Evolutionary conservation across 1,140 invertebrate genomes (phyloP).

Genomic region (Apis dorsata): DNA sequence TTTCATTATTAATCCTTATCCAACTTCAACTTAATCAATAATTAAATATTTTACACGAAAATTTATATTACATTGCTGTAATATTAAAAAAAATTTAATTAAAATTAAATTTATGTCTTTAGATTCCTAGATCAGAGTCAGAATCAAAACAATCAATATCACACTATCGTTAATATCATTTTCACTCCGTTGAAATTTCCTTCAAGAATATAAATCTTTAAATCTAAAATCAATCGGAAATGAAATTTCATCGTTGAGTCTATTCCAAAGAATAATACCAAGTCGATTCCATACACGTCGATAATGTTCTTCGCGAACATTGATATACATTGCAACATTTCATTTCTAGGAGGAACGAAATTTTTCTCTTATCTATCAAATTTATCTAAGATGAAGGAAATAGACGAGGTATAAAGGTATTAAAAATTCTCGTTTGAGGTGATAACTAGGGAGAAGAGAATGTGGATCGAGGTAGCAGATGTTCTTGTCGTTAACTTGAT

Average conservation of each 20-base stretch:
- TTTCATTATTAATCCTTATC: too few relatives aligned
- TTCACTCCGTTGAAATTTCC: too few relatives aligned
- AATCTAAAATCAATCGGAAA: neutral
- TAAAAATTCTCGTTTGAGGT: neutral
- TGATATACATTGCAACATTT: neutral
- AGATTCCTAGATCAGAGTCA: too few relatives aligned
- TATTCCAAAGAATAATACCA: too few relatives aligned
- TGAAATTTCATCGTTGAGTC: neutral
- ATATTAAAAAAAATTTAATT: too few relatives aligned
- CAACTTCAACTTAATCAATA: too few relatives aligned
- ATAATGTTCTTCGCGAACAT: neutral
- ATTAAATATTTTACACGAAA: too few relatives aligned
- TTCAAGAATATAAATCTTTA: neutral
- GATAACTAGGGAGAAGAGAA: constrained; percentile 1
- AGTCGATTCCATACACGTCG: neutral
- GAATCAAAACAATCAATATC: too few relatives aligned
- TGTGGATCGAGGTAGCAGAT: neutral
- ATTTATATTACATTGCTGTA: too few relatives aligned
- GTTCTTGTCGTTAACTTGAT: constrained; percentile 27
- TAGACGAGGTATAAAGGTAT: too few relatives aligned
- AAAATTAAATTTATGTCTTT: too few relatives aligned
- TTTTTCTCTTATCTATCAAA: neutral
- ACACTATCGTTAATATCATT: too few relatives aligned
- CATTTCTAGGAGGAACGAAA: neutral
- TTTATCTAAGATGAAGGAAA: neutral